phyloP scores from a whole-genome alignment of 2,113 vertebrate genomes.

The Apteryx mantelli region DNA sequence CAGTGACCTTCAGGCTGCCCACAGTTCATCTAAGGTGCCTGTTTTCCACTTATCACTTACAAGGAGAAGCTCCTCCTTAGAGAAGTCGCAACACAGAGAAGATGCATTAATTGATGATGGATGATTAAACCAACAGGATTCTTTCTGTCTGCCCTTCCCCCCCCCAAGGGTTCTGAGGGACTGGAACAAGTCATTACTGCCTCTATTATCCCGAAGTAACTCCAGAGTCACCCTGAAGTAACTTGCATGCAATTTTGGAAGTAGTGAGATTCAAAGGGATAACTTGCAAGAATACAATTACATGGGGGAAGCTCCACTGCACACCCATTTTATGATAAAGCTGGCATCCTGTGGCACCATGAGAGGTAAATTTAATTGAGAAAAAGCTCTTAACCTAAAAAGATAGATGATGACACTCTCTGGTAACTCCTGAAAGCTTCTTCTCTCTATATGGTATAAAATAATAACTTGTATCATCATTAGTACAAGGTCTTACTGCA shows the following conservation, averaged over 20 bases:
- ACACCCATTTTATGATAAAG: not conserved
- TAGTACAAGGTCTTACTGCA: not conserved
- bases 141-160: not conserved
- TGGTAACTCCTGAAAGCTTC: not conserved
- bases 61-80: not conserved
- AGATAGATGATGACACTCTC: not conserved
- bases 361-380: not conserved
- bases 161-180: not conserved
- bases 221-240: not conserved
- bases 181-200: not conserved
- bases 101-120: not conserved
- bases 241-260: not conserved
- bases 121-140: not conserved
- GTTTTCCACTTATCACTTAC: not conserved
- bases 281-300: not conserved
- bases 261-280: not conserved
- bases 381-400: not conserved
- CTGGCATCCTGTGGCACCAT: not conserved
- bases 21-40: not conserved
- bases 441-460: not conserved
- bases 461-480: not conserved
- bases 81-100: not conserved
- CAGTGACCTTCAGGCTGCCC: not conserved
- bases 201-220: not conserved
- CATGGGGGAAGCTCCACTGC: not conserved